Conservation (phyloP, 2,888 invertebrate genomes). For the Cryptophagus acutangulus region DNA sequence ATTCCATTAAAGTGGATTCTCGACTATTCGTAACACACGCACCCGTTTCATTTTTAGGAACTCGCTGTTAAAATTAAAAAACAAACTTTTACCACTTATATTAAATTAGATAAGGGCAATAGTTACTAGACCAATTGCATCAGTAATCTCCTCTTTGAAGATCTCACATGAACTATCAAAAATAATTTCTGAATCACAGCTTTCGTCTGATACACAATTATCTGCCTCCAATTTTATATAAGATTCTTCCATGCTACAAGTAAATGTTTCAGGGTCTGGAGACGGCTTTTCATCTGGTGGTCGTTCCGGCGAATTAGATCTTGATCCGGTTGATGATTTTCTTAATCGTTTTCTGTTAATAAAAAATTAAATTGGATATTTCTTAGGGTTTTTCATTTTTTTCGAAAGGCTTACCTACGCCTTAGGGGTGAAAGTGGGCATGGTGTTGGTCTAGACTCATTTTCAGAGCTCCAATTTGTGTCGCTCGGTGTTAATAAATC, state of each 20-base stretch:
- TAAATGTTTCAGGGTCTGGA: no score
- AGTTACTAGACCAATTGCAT: slow-evolving; percentile 44
- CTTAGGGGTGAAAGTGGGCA: slow-evolving; percentile 53
- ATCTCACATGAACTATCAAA: slow-evolving; percentile 55
- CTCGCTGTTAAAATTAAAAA: slow-evolving; percentile 44
- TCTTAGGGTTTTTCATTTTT: background rate
- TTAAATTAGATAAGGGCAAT: no score
- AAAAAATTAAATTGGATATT: slow-evolving; percentile 8
- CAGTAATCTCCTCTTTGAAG: slow-evolving; percentile 46
- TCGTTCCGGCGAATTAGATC: slow-evolving; percentile 54
- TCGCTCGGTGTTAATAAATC: slow-evolving; percentile 57
- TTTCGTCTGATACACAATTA: slow-evolving; percentile 34
- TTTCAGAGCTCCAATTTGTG: slow-evolving; percentile 54
- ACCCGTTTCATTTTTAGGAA: no score
- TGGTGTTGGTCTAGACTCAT: slow-evolving; percentile 56
- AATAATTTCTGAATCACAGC: slow-evolving; percentile 45
- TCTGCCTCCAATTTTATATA: slow-evolving; percentile 46
- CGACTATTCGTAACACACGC: no score
- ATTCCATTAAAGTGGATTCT: no score
- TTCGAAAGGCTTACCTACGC: slow-evolving; percentile 40
- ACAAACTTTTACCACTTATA: no score
- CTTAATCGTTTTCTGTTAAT: slow-evolving; percentile 56
- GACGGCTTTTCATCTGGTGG: slow-evolving; percentile 52
- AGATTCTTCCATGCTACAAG: slow-evolving; percentile 48
- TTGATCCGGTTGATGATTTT: slow-evolving; percentile 61